Evolutionary conservation across 2,888 invertebrate species (phyloP).

Genomic region (Agyllia agylla): DNA sequence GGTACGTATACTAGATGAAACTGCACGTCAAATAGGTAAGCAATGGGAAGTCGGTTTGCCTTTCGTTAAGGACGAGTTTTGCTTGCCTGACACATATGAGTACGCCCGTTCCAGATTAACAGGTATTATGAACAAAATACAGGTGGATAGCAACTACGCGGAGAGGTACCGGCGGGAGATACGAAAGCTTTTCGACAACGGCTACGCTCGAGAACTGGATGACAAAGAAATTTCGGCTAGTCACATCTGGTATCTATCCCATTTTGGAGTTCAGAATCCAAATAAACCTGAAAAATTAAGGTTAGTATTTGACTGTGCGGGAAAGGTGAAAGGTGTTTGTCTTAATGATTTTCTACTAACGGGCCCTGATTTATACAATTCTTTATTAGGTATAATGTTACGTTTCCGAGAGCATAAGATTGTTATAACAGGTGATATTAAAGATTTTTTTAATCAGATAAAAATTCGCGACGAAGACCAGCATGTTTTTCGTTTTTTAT

Average conservation of each 20-base stretch:
- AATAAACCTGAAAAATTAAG: constrained; percentile 70
- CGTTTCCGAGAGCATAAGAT: constrained; percentile 56
- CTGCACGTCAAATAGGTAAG: constrained; percentile 46
- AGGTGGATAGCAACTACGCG: constrained; percentile 26
- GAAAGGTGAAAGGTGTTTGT: constrained; percentile 54
- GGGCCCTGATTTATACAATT: constrained; percentile 70
- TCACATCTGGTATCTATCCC: constrained; percentile 60
- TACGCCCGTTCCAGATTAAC: constrained; percentile 42
- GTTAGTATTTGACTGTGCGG: constrained; percentile 66
- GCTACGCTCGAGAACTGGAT: constrained; percentile 65
- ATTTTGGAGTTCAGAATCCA: constrained; percentile 65
- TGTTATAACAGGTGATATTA: constrained; percentile 57
- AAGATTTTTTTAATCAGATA: constrained; percentile 62
- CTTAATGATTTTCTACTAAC: constrained; percentile 55
- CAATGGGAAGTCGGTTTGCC: constrained; percentile 73
- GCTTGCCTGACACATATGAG: constrained; percentile 58
- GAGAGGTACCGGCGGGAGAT: constrained; percentile 48
- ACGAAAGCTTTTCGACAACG: constrained; percentile 51
- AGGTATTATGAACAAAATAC: constrained; percentile 47
- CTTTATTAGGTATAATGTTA: constrained; percentile 67
- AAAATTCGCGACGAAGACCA: constrained; percentile 64
- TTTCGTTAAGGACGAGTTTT: constrained; percentile 57
- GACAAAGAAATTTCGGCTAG: constrained; percentile 46
- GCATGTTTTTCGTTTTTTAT: constrained; percentile 61
- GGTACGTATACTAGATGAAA: constrained; percentile 66